Evolutionary conservation across 2,888 invertebrate genomes (phyloP), one percentile per base, ranked within the genome.

Genomic region (Ischnus inquisitorius): DNA sequence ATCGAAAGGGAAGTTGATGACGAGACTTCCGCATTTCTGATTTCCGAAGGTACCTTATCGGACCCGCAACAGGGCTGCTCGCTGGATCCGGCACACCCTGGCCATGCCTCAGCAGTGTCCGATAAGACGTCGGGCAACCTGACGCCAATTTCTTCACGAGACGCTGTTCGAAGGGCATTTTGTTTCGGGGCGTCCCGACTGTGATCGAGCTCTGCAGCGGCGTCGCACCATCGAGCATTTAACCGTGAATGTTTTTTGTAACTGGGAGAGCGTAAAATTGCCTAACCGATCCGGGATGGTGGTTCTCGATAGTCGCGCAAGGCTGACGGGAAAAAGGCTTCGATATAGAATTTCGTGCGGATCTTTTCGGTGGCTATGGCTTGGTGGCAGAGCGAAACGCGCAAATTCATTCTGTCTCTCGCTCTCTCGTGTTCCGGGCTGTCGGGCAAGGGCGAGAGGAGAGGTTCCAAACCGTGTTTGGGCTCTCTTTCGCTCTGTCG

Each of bases 181-280:
- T n/a, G 60, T 71, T 79, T 48, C 74, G 39, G 60, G 67, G 46
- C 46, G 8, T 16, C 19, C 14, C 76, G 75, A 51, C 48, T 60
- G 72, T 72, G 78, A 62, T 86, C 85, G 87, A 87, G 87, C 87
- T 88, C 87, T 88, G 90, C 88, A 90, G 90, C 71, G n/a, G 64
- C 43, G 75, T 43, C 25, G 54, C 72, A 71, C 64, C 25, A 22
- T 22, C 25, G 89, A 88, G 91, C 92, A 92, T 93, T 93, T 92
- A 91, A 92, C 91, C 93, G 92, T 92, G 90, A 92, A 93, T 92
- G 92, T 91, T 93, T 93, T 93, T 93, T 92, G 93, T 91, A 91
- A 92, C 92, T 92, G 92, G 91, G 90, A 91, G 91, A 93, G 92
- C 93, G 93, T 93, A 92, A 93, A 93, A 93, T 93, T 93, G 93